Base-by-base conservation (phyloP, 2,113 vertebrate species). In the Stigmatopora nigra region DNA sequence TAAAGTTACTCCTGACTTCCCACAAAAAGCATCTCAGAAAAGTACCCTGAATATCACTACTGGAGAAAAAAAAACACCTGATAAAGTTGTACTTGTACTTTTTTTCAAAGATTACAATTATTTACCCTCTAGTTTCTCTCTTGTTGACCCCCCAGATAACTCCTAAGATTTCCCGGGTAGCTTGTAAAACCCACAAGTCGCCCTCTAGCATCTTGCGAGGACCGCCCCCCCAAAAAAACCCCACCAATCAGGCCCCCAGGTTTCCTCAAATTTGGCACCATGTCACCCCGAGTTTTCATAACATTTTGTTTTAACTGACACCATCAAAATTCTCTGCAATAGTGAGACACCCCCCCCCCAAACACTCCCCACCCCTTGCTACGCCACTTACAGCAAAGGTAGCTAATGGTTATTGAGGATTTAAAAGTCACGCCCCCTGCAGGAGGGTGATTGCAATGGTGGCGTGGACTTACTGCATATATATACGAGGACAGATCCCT, bases 381-480 rank as follows among this genome's bases (percentile, higher is more conserved):
- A 60, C 57, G 57, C 53, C 31, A 78, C 65, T 31, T 57, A 22
- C 72, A 57, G 65, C 73, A 78, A 82, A 89, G 87, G 87, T 90
- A 91, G 87, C 86, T 83, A 79, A 72, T 78, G 83, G 86, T 89
- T 88, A 87, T 81, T 60, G 69, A 81, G 79, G 66, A 82, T 84
- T 77, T 75, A 75, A 75, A n/a, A 70, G 84, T 77, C 81, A 77
- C 75, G 78, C 74, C 2, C 73, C 77, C 80, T 79, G 57, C 35
- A 59, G 35, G 35, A 41, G 36, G 57, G 17, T 16, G 7, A 79
- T 73, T 48, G 5, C 13, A 56, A 76, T 80, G 80, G 77, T 86
- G 77, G 82, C 78, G 77, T 86, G 78, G 62, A 65, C 70, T 79
- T 82, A 89, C 87, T 91, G 88, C 88, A 90, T 89, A 90, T 89